Percentiles rank a stretch among this genome's conserved stretches.
Conservation (phyloP, 2,797 vertebrate species). For the Huso huso region DNA sequence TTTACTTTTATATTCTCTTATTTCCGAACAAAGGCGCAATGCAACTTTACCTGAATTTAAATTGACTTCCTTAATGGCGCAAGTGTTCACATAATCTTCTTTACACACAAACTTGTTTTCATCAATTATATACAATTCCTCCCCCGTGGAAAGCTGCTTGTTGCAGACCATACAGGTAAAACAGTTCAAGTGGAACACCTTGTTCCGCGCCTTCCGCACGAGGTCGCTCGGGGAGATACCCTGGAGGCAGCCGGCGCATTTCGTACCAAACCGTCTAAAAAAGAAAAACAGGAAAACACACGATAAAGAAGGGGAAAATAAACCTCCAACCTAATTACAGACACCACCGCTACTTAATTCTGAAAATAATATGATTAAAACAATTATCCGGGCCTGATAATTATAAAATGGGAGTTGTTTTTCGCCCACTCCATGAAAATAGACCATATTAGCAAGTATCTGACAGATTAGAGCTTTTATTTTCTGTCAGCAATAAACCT, state of each 20-base stretch:
- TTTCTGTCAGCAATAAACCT: slow-evolving; percentile 9
- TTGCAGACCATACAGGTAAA: slow-evolving; percentile 97
- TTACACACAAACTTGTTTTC: slow-evolving; percentile 97
- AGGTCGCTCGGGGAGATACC: slow-evolving; percentile 91
- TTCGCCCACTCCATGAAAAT: slow-evolving; percentile 10
- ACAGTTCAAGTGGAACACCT: slow-evolving; percentile 94
- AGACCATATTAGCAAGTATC: slow-evolving; percentile 19
- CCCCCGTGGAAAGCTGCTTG: slow-evolving; percentile 94
- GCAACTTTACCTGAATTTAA: slow-evolving; percentile 83
- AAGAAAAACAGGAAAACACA: neutral
- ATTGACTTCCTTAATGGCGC: slow-evolving; percentile 79
- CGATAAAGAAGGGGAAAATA: slow-evolving; percentile 2
- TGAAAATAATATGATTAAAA: slow-evolving; percentile 13
- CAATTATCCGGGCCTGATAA: slow-evolving; percentile 15
- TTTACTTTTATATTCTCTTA: too few relatives aligned
- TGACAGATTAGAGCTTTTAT: slow-evolving; percentile 16
- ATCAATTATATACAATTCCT: slow-evolving; percentile 92
- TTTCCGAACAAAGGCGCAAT: neutral
- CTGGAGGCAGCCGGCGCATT: slow-evolving; percentile 87
- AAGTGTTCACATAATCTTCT: slow-evolving; percentile 83
- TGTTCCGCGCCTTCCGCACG: slow-evolving; percentile 84
- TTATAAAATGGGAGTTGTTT: slow-evolving; percentile 18
- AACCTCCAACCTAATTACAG: slow-evolving; percentile 9
- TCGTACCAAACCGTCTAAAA: slow-evolving; percentile 85
- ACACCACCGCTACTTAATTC: slow-evolving; percentile 6